Base-by-base conservation (phyloP, 2,888 invertebrate genomes). In the Luperina nickerlii region DNA sequence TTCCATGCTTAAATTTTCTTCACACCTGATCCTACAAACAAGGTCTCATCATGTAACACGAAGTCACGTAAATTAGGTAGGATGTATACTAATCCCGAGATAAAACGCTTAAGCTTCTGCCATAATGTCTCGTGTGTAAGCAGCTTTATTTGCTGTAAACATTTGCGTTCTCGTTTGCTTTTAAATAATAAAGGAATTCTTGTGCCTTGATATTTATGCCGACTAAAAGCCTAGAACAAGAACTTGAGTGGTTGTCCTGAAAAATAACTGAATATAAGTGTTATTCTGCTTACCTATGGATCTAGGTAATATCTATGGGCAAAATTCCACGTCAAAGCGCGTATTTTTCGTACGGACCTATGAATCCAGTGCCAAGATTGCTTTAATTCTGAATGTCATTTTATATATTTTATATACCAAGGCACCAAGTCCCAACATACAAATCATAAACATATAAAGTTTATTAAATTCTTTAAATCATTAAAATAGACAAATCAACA, bases 41-140 rank as follows among this genome's bases (percentile, higher is more conserved):
- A 91, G 92, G 92, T 92, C 90, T 92, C 94, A 93, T 95, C 94
- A 94, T 94, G 95, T 94, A 91, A 94, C 93, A 89, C 92, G 90
- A 92, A 95, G 93, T 94, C 95, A 93, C 95, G 95, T 95, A 96
- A 96, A 95, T 96, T 96, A 96, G 96, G 93, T 93, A 91, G 92
- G 94, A 94, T 95, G 93, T 94, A 93, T 94, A 95, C 93, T 96
- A 95, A 96, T 95, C 95, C 96, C 87, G 89, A 95, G 95, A 95
- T 96, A 95, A 95, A 96, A 95, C 93, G 94, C 90, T 94, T 94
- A 95, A 95, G 94, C 95, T 92, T 90, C 91, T 93, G 93, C 91
- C 92, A 92, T 94, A 93, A 92, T 94, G 93, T 93, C 92, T 94
- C 93, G 91, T 94, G 92, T 94, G 94, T 94, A 95, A 94, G 93